phyloP scores from a whole-genome alignment of 2,113 vertebrate species.

The Pedetes capensis region DNA sequence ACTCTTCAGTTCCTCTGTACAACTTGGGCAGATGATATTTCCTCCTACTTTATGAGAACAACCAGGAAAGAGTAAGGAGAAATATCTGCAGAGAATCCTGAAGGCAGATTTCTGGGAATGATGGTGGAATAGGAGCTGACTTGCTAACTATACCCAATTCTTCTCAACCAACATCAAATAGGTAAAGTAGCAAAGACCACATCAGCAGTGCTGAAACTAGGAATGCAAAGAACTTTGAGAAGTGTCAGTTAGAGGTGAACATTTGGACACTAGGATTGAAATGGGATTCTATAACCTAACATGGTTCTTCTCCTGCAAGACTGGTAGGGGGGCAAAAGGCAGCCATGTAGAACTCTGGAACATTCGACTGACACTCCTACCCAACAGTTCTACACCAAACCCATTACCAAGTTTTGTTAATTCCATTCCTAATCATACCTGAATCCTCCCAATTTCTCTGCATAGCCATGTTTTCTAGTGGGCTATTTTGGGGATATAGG shows the following conservation, averaged over 20 bases:
- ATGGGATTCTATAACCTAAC: background rate
- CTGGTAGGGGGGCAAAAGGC: background rate
- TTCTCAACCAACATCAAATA: background rate
- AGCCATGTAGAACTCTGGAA: background rate
- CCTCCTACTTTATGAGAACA: background rate
- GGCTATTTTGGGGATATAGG: background rate
- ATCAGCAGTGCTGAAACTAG: background rate
- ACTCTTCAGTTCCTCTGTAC: background rate
- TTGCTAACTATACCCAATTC: background rate
- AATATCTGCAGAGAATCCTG: background rate
- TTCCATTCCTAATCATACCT: background rate
- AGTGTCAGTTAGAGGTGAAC: background rate
- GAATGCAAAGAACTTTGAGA: background rate
- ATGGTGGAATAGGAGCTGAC: background rate
- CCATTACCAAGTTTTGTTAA: background rate
- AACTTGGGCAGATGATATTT: background rate
- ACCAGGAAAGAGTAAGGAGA: background rate
- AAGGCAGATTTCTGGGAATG: background rate
- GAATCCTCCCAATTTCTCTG: background rate
- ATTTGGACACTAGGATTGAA: background rate
- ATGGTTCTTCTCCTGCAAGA: background rate
- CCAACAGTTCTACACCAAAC: background rate
- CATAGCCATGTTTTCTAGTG: background rate
- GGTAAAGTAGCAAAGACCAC: background rate
- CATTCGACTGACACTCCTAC: background rate